Base-by-base conservation (phyloP, 2,797 vertebrate genomes). In the Chelon auratus region DNA sequence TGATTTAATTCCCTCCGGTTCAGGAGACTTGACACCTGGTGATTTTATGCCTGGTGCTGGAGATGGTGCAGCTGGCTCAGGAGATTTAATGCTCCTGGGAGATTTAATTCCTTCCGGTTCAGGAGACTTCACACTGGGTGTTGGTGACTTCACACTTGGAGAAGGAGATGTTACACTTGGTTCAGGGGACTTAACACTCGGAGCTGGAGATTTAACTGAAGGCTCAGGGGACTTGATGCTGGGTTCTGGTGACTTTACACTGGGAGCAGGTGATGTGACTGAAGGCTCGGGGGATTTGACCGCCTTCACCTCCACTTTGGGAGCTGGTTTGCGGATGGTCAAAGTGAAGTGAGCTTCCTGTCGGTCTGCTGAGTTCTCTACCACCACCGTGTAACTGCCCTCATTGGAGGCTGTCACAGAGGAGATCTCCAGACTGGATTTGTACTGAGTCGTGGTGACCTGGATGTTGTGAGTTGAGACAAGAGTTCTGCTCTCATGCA, bases 271-370 rank as follows among this genome's bases (percentile, higher is more conserved):
- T 55, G 95, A 95, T 77, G 93, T 94, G 43, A 95, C 87, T 43
- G 81, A 72, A 33, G 93, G 81, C 55, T 86, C 91, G 13, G 96
- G 94, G 55, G 96, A 95, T 89, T 96, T 98, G 18, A 96, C 91
- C 68, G 92, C 92, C 77, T 96, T 90, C 39, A 94, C 78, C 81
- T 96, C 96, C 90, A 96, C 95, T 26, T 94, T 94, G 54, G 88
- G 84, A 89, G 78, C 89, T 84, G 91, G 79, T 87, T 91, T 96
- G 60, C 91, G 95, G 83, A 99, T 93, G 11, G 95, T 97, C 90
- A 99, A 88, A 60, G 95, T 97, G 78, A 99, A 99, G 68, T 93
- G 95, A 4, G 96, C 96, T 89, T 98, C 97, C 87, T 99, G 97
- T 78, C 90, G 95, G 66, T 97, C 97, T 77, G 94, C 95, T 1